phyloP scores from a whole-genome alignment of 2,797 vertebrate species.

The Microchirus variegatus region DNA sequence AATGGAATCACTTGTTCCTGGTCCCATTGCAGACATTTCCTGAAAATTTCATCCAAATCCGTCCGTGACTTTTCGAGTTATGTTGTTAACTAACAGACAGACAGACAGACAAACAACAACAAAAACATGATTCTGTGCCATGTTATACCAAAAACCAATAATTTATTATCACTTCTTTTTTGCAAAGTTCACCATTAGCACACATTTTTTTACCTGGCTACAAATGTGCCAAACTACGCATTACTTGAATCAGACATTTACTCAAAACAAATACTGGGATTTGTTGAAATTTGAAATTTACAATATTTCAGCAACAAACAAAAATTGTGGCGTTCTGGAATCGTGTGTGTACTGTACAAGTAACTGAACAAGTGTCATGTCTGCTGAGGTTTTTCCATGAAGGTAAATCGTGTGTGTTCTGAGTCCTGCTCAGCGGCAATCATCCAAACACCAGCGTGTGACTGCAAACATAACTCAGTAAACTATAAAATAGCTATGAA shows the following conservation, averaged over 20 bases:
- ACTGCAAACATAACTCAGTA: slow-evolving; percentile 39
- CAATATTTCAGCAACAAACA: slow-evolving; percentile 77
- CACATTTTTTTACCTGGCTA: slow-evolving; percentile 90
- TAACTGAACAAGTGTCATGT: slow-evolving; percentile 77
- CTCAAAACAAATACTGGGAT: slow-evolving; percentile 88
- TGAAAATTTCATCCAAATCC: too few relatives aligned
- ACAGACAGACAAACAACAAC: too few relatives aligned
- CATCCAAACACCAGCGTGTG: slow-evolving; percentile 56
- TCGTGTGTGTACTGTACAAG: slow-evolving; percentile 68
- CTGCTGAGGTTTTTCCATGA: slow-evolving; percentile 48
- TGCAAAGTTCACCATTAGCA: slow-evolving; percentile 91
- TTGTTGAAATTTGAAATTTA: slow-evolving; percentile 86
- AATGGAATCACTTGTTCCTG: too few relatives aligned
- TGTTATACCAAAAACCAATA: slow-evolving; percentile 86
- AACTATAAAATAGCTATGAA: slow-evolving; percentile 45
- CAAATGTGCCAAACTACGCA: slow-evolving; percentile 88
- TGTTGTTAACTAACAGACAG: too few relatives aligned
- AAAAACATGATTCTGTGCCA: slow-evolving; percentile 21
- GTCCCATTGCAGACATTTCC: too few relatives aligned
- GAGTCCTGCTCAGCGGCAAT: slow-evolving; percentile 77
- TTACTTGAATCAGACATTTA: slow-evolving; percentile 89
- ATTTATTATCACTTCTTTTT: slow-evolving; percentile 89
- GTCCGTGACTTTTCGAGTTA: too few relatives aligned
- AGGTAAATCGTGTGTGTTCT: slow-evolving; percentile 62
- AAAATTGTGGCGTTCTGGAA: slow-evolving; percentile 75